Base-by-base conservation (phyloP, 37 sponge, comb jelly and placozoan species). In the Chondrosia reniformis region DNA sequence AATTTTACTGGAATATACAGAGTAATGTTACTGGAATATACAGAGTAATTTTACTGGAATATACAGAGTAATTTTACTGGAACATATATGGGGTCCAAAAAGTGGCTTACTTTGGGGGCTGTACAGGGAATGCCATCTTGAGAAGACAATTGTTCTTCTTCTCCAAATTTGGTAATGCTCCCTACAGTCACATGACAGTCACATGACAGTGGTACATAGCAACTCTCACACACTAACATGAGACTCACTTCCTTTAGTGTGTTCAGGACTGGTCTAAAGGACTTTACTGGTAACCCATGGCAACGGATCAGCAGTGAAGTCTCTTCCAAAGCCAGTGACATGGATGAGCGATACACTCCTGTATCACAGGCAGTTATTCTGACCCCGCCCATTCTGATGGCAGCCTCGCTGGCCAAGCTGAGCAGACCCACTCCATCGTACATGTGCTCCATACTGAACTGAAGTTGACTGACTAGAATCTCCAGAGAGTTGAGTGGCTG, bases 401-500 rank as follows among this genome's bases (percentile, higher is more conserved):
- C 44, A 43, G 85, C 55, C 76, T 92, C 93, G 25, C 91, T 77
- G 0, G 78, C 69, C 30, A 92, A 58, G 34, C 86, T 75, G 33
- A 92, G 76, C n/a, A 89, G 78, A 4, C 89, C 89, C 32, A 82
- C 85, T 1, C 88, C 88, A 6, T 77, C 73, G 30, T 58, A 38
- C 37, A 46, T 77, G 10, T 78, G 89, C 1, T 88, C 86, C 36
- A 88, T 41, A 1, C 69, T 55, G 43, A 45, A 73, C 33, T 82
- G 74, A 7, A 92, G 37, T 41, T 86, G 86, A 1, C 36, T 43
- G 45, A 88, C 31, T 24, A 92, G 71, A 4, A 57, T 46, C 9
- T 88, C 89, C 86, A 92, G 74, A 36, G 89, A 85, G 37, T 82
- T 82, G 21, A 92, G 73, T 0, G 93, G 93, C 2, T 55, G 81